Conservation (phyloP, 2,888 invertebrate species). For the Eurytoma californica region DNA sequence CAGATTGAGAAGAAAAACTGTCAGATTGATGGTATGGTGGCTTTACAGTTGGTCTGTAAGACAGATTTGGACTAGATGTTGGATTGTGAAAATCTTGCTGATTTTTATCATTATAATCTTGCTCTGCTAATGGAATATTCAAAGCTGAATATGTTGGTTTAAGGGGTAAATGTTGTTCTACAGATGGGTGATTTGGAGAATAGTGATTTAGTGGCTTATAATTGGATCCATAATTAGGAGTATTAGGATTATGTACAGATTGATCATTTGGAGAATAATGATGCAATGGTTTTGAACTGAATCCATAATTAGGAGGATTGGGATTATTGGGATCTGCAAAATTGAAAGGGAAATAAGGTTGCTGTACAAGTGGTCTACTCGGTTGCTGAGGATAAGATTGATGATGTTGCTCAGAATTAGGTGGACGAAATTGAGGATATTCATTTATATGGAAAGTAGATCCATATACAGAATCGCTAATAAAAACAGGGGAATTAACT, state of each 20-base stretch:
- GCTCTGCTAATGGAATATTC: neutral
- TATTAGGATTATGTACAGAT: slow-evolving; percentile 2
- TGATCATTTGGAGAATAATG: slow-evolving; percentile 61
- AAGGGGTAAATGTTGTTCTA: no score
- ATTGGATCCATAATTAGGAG: no score
- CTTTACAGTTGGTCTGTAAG: neutral
- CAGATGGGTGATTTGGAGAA: no score
- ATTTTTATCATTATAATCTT: neutral
- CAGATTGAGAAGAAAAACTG: no score
- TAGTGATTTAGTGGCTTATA: no score
- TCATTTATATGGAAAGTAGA: slow-evolving; percentile 54
- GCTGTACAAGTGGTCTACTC: neutral
- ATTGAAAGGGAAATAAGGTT: slow-evolving; percentile 60
- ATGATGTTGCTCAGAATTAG: neutral
- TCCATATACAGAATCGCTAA: slow-evolving; percentile 66
- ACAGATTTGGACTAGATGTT: neutral
- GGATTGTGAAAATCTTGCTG: neutral
- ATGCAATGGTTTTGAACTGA: slow-evolving; percentile 57
- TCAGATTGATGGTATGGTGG: neutral
- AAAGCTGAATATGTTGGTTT: no score
- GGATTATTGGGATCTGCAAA: slow-evolving; percentile 67
- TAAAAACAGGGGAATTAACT: slow-evolving; percentile 68
- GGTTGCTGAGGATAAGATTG: neutral
- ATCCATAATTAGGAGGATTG: slow-evolving; percentile 66
- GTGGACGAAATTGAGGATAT: neutral